Evolutionary conservation across 2,113 vertebrate species (phyloP).

Genomic region (Misgurnus mizolepis): DNA sequence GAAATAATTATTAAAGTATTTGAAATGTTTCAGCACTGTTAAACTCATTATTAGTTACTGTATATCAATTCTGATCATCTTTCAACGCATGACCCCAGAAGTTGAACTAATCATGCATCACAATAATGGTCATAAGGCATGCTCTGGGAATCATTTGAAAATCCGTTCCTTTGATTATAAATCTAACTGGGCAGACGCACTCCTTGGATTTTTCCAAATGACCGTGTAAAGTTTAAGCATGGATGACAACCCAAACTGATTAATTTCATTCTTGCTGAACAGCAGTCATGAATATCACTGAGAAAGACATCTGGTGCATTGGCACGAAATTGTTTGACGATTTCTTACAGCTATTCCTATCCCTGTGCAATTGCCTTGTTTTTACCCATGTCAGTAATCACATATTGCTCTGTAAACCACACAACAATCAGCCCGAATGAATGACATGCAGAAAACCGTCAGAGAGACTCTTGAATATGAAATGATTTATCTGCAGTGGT

Average conservation of each 20-base stretch:
- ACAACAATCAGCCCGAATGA: slow-evolving; percentile 42
- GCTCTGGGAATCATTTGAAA: neutral
- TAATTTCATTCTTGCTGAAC: slow-evolving; percentile 29
- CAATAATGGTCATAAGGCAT: neutral
- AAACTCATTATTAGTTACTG: too few species aligned
- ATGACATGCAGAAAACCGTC: slow-evolving; percentile 21
- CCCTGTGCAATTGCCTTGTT: slow-evolving; percentile 33
- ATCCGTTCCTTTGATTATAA: neutral
- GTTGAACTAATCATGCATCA: neutral
- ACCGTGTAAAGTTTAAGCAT: slow-evolving; percentile 8
- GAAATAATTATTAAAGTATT: too few species aligned
- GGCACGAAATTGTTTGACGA: slow-evolving; percentile 32
- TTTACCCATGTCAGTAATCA: slow-evolving; percentile 37
- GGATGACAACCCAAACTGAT: slow-evolving; percentile 34
- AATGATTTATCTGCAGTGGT: slow-evolving; percentile 18
- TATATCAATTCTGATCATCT: too few species aligned
- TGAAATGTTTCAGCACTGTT: too few species aligned
- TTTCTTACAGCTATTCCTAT: slow-evolving; percentile 33
- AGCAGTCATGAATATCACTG: neutral
- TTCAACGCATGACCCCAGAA: neutral
- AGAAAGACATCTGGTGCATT: slow-evolving; percentile 46
- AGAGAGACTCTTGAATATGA: slow-evolving; percentile 14
- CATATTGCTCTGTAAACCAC: slow-evolving; percentile 17
- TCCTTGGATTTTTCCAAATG: neutral
- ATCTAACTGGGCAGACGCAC: neutral